A percentile compares a stretch with the other conserved stretches of the same genome.
Conservation (phyloP, 2,888 invertebrate genomes). For the Dolichopus griseipennis region DNA sequence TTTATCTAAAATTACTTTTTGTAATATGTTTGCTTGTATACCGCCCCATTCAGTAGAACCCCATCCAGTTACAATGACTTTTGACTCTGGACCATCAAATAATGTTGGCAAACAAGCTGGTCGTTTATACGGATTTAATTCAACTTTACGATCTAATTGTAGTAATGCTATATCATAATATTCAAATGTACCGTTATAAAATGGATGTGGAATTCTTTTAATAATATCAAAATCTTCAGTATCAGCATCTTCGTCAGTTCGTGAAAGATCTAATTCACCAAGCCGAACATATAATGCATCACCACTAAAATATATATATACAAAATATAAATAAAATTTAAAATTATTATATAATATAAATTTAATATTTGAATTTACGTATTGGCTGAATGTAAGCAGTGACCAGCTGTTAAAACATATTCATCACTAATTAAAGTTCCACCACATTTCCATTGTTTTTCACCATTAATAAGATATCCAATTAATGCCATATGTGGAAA, state of each 20-base stretch:
- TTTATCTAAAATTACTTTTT: conserved; percentile 46
- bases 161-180: conserved; percentile 50
- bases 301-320: conserved; percentile 31
- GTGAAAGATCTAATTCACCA: conserved; percentile 38
- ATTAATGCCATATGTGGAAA: conserved; percentile 29
- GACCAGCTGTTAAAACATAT: conserved; percentile 39
- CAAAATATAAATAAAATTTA: conserved; percentile 22
- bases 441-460: conserved; percentile 27
- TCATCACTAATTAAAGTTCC: conserved; percentile 33
- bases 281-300: conserved; percentile 32
- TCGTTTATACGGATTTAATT: conserved; percentile 38
- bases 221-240: conserved; percentile 33
- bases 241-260: conserved; percentile 30
- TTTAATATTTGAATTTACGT: not conserved
- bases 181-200: conserved; percentile 30
- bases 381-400: conserved; percentile 26
- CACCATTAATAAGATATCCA: conserved; percentile 20
- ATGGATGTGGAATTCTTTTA: conserved; percentile 38
- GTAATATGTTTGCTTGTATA: conserved; percentile 37
- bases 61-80: conserved; percentile 45
- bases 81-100: conserved; percentile 26
- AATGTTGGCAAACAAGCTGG: conserved; percentile 44
- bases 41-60: conserved; percentile 37
- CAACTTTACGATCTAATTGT: conserved; percentile 37
- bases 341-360: not conserved